These are phyloP conservation scores for Cyanoliseus patagonus DNA, from an alignment of 2,113 vertebrate species.

Conservation along the genomic window DNA sequence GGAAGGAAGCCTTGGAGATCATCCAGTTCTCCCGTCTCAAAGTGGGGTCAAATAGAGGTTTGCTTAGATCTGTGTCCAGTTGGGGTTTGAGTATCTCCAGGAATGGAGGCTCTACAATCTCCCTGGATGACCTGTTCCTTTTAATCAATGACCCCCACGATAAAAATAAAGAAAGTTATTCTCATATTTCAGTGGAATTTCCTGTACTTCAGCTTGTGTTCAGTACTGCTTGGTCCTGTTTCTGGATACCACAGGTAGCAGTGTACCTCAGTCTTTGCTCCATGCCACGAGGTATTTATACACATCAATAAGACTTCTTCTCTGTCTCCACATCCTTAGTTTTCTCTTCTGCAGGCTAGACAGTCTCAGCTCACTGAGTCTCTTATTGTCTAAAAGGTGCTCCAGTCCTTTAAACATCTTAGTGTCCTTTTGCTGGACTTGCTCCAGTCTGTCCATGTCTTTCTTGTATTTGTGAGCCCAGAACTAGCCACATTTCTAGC, in stretches of 20 bases:
- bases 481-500: neutral
- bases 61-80: neutral
- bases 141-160: neutral
- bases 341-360: neutral
- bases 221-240: neutral
- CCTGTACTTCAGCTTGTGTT: neutral
- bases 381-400: neutral
- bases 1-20: neutral
- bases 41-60: neutral
- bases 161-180: neutral
- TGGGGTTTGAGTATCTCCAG: neutral
- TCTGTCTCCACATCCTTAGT: accelerated
- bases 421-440: neutral
- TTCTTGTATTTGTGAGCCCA: neutral
- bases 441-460: neutral
- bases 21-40: neutral
- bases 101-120: neutral
- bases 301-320: neutral
- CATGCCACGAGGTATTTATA: neutral
- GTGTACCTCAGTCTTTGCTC: neutral
- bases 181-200: neutral
- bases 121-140: neutral
- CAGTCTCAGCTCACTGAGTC: neutral
- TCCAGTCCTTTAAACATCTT: neutral
- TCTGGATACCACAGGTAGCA: neutral